These are phyloP conservation scores for Lacanobia oleracea DNA, from an alignment of 2,888 invertebrate species.

Conservation along the genomic window DNA sequence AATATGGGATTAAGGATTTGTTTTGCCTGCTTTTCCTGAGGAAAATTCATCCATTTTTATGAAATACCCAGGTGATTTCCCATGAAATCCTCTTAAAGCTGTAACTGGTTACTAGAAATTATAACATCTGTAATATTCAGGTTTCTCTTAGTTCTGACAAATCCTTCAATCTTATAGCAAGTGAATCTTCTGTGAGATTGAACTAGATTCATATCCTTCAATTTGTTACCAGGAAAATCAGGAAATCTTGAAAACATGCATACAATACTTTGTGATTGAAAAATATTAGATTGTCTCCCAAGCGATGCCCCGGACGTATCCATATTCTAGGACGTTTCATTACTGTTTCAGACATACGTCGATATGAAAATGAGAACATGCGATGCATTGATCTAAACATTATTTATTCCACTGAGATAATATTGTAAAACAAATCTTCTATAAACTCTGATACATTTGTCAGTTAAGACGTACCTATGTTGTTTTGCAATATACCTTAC, in stretches of 20 bases:
- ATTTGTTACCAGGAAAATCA: not conserved
- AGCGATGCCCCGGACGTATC: conserved; percentile 6
- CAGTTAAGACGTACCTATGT: not conserved
- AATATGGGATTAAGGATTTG: not conserved
- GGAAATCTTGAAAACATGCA: not conserved
- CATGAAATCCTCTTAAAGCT: no score
- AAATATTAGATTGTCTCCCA: conserved; percentile 44
- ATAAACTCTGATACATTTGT: not conserved
- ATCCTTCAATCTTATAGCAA: no score
- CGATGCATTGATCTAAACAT: conserved; percentile 26
- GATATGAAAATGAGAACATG: conserved; percentile 17
- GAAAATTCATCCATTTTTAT: not conserved
- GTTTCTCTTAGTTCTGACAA: not conserved
- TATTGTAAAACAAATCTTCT: not conserved
- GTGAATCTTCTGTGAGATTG: not conserved
- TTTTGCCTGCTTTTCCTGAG: not conserved
- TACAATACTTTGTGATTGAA: conserved; percentile 42
- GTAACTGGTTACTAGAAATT: not conserved
- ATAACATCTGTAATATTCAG: not conserved
- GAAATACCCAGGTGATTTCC: not conserved
- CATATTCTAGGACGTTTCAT: conserved; percentile 51
- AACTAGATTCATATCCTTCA: not conserved
- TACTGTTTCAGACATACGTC: conserved; percentile 44
- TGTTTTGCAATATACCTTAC: not conserved
- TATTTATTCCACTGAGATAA: conserved; percentile 3